phyloP scores from a whole-genome alignment of 2,797 vertebrate species.

The Lates japonicus region DNA sequence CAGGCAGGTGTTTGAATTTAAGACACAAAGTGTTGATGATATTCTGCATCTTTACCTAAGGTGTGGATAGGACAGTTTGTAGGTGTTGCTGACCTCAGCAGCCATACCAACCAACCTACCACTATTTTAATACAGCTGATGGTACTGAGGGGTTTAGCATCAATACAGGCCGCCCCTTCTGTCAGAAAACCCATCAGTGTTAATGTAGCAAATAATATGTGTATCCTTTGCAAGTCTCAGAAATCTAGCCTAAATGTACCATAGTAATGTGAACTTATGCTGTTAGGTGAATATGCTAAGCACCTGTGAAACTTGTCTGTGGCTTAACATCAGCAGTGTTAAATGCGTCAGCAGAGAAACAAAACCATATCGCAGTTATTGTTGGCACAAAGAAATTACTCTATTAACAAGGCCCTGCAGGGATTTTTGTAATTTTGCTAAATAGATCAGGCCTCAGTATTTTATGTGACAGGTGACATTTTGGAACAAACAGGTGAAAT shows the following conservation, averaged over 20 bases:
- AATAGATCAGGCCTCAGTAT: background rate
- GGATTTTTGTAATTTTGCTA: background rate
- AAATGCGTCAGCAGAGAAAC: constrained; percentile 29
- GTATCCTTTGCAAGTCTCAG: background rate
- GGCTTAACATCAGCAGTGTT: background rate
- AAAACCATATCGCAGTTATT: background rate
- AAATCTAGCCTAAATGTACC: constrained; percentile 4
- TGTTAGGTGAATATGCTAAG: background rate
- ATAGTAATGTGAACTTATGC: constrained; percentile 4
- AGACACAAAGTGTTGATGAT: constrained; percentile 49
- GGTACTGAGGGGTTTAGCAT: background rate
- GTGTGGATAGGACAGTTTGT: constrained; percentile 52
- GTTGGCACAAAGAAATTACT: background rate
- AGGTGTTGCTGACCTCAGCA: constrained; percentile 32
- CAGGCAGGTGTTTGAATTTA: constrained; percentile 24
- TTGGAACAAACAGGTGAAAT: background rate
- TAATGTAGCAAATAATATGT: background rate
- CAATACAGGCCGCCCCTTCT: background rate
- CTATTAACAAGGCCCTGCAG: constrained; percentile 6
- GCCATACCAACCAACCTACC: background rate
- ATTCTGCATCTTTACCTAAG: constrained; percentile 41
- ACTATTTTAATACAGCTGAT: background rate
- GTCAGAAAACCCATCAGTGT: background rate
- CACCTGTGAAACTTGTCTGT: constrained; percentile 5
- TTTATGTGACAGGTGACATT: background rate